These are phyloP conservation scores for Babylonia areolata DNA, from an alignment of 1,140 invertebrate species.

Conservation along the genomic window DNA sequence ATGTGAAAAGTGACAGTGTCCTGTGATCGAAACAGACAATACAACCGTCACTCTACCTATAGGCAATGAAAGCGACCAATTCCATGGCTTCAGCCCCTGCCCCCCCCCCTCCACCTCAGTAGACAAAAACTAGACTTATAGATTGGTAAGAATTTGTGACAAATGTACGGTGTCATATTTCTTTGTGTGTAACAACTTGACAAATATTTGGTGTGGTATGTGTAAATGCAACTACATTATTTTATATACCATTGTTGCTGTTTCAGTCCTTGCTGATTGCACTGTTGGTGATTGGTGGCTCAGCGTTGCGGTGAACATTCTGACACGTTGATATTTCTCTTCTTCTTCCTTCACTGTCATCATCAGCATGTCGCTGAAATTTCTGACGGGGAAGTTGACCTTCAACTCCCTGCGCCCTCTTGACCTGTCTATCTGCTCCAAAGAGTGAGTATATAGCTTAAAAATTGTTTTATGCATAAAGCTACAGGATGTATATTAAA, in stretches of 20 bases:
- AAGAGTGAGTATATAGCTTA: conserved; percentile 53
- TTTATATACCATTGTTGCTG: not conserved
- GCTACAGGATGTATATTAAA: too few species aligned
- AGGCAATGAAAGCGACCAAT: too few species aligned
- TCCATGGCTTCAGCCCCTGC: too few species aligned
- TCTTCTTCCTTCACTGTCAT: not conserved
- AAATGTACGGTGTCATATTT: too few species aligned
- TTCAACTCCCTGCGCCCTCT: conserved; percentile 63
- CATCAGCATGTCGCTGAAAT: conserved; percentile 50
- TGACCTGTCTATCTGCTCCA: conserved; percentile 63
- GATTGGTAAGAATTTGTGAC: too few species aligned
- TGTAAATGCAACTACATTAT: not conserved
- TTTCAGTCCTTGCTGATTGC: not conserved
- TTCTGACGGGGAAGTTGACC: conserved; percentile 63
- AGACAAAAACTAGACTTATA: too few species aligned
- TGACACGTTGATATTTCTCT: not conserved
- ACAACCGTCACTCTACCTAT: too few species aligned
- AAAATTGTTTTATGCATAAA: not conserved
- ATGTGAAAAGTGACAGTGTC: too few species aligned
- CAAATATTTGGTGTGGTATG: too few species aligned
- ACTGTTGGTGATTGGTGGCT: not conserved
- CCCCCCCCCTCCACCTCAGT: too few species aligned
- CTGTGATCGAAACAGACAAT: too few species aligned
- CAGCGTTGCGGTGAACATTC: not conserved
- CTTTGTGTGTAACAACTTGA: not conserved